A percentile compares a stretch with the other conserved stretches of the same genome.
Evolutionary conservation across 2,888 invertebrate species (phyloP).

Genomic region (Taphrorychus bicolor): DNA sequence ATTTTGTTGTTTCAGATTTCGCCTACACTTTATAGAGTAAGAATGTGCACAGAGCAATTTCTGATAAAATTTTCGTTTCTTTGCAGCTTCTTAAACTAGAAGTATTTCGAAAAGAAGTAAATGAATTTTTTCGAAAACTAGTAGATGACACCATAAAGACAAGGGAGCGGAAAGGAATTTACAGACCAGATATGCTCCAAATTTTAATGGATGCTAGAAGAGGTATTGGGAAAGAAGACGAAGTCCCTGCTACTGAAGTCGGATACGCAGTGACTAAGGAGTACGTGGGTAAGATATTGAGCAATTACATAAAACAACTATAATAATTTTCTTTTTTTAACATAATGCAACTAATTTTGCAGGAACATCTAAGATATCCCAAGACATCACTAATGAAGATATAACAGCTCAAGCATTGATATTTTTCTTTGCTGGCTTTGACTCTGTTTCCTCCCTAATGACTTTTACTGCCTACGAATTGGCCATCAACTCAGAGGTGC

Average conservation of each 20-base stretch:
- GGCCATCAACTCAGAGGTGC: conserved; percentile 66
- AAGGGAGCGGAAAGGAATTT: conserved; percentile 60
- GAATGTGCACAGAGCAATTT: neutral
- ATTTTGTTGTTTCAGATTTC: conserved; percentile 22
- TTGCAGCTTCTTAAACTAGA: conserved; percentile 31
- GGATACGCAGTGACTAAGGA: conserved; percentile 47
- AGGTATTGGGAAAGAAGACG: conserved; percentile 42
- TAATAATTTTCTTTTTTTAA: too few relatives aligned
- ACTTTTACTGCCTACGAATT: conserved; percentile 66
- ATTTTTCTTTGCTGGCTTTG: conserved; percentile 65
- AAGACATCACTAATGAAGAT: conserved; percentile 56
- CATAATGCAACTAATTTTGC: too few relatives aligned
- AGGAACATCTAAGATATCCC: neutral
- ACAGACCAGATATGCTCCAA: conserved; percentile 67
- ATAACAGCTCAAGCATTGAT: conserved; percentile 65
- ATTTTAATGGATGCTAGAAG: conserved; percentile 61
- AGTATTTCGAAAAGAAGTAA: conserved; percentile 35
- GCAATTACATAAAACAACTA: too few relatives aligned
- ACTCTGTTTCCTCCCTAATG: conserved; percentile 60
- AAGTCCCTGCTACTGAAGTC: conserved; percentile 34
- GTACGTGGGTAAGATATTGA: conserved; percentile 20
- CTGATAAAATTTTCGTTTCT: neutral
- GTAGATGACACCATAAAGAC: conserved; percentile 58
- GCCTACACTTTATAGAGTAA: conserved; percentile 33
- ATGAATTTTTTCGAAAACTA: conserved; percentile 45